These are phyloP conservation scores for Phortica variegata DNA, from an alignment of 1,140 invertebrate genomes.

Conservation along the genomic window DNA sequence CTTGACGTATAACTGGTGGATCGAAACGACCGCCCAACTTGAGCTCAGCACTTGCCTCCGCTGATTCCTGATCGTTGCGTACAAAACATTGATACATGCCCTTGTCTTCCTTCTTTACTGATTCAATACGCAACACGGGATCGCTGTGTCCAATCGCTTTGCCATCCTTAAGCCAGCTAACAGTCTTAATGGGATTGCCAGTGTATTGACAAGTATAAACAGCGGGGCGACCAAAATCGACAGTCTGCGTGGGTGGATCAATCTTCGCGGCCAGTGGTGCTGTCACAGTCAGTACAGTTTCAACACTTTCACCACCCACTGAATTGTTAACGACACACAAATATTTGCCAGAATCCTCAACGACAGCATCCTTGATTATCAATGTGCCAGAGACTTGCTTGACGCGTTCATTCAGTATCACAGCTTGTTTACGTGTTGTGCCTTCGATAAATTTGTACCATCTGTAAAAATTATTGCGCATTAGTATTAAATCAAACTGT, in stretches of 20 bases:
- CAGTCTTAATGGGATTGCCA: constrained; percentile 85
- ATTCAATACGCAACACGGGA: constrained; percentile 78
- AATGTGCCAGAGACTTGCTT: constrained; percentile 93
- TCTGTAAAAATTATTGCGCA: constrained; percentile 62
- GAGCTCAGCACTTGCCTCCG: constrained; percentile 87
- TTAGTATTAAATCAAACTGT: constrained; percentile 10
- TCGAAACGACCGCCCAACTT: constrained; percentile 91
- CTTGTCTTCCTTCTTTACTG: constrained; percentile 90
- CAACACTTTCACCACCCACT: constrained; percentile 87
- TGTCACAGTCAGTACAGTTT: constrained; percentile 89
- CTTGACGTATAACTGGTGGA: constrained; percentile 82
- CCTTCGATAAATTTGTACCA: constrained; percentile 93
- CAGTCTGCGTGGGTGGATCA: constrained; percentile 85
- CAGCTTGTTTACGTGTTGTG: constrained; percentile 77
- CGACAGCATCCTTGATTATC: constrained; percentile 85
- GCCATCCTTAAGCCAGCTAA: constrained; percentile 92
- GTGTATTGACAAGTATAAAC: constrained; percentile 86
- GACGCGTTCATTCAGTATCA: constrained; percentile 80
- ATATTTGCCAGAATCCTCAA: constrained; percentile 91
- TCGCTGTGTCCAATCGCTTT: constrained; percentile 78
- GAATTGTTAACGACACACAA: constrained; percentile 92
- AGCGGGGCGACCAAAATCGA: constrained; percentile 89
- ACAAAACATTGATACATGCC: constrained; percentile 98
- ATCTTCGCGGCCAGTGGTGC: constrained; percentile 84
- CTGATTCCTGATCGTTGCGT: constrained; percentile 89